Percentiles rank a stretch among this genome's conserved stretches.
Conservation (phyloP, 2,797 vertebrate genomes). For the Trematomus bernacchii region DNA sequence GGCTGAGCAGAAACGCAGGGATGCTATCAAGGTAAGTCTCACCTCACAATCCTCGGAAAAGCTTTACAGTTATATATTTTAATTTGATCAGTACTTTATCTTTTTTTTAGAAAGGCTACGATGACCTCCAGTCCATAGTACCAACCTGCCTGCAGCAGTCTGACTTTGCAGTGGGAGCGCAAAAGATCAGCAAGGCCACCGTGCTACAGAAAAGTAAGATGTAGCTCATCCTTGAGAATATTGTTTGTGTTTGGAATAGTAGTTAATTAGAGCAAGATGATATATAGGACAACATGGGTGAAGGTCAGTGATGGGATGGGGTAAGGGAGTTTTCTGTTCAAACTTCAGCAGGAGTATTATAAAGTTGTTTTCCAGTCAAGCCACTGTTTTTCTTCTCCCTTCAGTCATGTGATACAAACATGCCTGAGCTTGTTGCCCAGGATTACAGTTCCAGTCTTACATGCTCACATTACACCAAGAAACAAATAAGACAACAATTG, state of each 20-base stretch:
- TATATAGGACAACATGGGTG: too few relatives aligned
- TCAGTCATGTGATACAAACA: too few relatives aligned
- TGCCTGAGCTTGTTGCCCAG: too few relatives aligned
- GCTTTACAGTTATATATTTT: neutral
- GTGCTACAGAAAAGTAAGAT: constrained; percentile 96
- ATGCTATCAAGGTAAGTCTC: constrained; percentile 93
- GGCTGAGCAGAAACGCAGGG: constrained; percentile 95
- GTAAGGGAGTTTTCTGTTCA: too few relatives aligned
- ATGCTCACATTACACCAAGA: neutral
- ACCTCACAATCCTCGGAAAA: neutral
- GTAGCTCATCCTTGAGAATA: neutral
- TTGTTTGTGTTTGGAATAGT: neutral
- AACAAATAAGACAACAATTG: too few relatives aligned
- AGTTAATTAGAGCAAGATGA: too few relatives aligned
- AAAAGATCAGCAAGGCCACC: constrained; percentile 98
- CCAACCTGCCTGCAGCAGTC: constrained; percentile 97
- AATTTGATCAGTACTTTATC: neutral
- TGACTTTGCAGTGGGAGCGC: constrained; percentile 92
- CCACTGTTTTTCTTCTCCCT: too few relatives aligned
- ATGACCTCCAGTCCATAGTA: constrained; percentile 95
- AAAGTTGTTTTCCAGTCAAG: too few relatives aligned
- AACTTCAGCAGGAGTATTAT: too few relatives aligned
- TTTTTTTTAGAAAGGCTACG: constrained; percentile 93
- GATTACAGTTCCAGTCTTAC: too few relatives aligned
- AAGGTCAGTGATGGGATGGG: too few relatives aligned